Percentiles rank a stretch among this genome's conserved stretches.
phyloP scores from a whole-genome alignment of 2,113 vertebrate species.

The Austrofundulus limnaeus region DNA sequence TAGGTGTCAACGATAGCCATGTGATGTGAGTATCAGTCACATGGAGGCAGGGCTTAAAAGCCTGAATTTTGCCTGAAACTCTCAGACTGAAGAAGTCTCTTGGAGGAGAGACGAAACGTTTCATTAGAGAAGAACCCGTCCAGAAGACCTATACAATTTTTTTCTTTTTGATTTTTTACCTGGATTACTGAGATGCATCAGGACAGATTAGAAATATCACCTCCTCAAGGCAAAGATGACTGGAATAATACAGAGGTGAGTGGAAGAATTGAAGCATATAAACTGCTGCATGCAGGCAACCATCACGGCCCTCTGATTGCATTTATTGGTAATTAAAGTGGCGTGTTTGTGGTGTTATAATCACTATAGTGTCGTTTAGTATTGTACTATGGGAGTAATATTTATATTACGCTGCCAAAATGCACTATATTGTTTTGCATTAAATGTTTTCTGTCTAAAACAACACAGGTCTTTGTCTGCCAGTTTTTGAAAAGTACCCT shows the following conservation, averaged over 20 bases:
- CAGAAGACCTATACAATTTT: too few relatives aligned
- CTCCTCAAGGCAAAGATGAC: slow-evolving; percentile 35
- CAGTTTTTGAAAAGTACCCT: slow-evolving; percentile 66
- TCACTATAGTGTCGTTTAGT: not conserved
- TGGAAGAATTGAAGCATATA: slow-evolving; percentile 14
- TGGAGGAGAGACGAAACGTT: too few relatives aligned
- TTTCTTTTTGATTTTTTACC: too few relatives aligned
- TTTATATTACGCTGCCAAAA: slow-evolving; percentile 5
- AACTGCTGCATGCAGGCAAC: slow-evolving; percentile 20
- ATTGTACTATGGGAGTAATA: not conserved
- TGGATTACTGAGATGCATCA: too few relatives aligned
- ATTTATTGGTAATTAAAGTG: not conserved
- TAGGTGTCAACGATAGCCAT: too few relatives aligned
- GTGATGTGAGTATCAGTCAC: too few relatives aligned
- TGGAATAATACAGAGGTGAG: slow-evolving; percentile 45
- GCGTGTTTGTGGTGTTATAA: not conserved
- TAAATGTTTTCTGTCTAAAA: slow-evolving; percentile 28
- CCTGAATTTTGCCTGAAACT: too few relatives aligned
- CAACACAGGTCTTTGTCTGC: slow-evolving; percentile 60
- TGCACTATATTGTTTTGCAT: slow-evolving; percentile 31
- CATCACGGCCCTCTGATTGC: not conserved
- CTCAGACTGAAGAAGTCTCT: too few relatives aligned
- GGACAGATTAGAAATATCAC: slow-evolving; percentile 34
- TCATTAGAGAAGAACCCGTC: too few relatives aligned
- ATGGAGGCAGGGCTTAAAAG: too few relatives aligned